Evolutionary conservation across 2,797 vertebrate genomes (phyloP).

Genomic region (Hydrophis major): DNA sequence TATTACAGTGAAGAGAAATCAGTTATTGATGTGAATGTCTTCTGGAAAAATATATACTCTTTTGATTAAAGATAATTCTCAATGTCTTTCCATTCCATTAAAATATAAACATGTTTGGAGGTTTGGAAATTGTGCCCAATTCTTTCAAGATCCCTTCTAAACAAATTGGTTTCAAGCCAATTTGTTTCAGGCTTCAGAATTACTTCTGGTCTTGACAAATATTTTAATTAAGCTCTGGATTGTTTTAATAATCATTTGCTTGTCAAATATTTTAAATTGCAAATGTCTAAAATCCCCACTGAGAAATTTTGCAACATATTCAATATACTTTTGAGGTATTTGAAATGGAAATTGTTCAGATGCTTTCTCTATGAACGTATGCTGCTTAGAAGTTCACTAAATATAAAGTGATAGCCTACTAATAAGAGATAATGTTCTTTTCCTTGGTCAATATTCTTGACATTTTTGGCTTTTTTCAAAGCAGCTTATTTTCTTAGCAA

Average conservation of each 20-base stretch:
- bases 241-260: background rate
- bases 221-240: background rate
- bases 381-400: background rate
- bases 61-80: background rate
- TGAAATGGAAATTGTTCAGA: conserved; percentile 13
- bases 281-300: background rate
- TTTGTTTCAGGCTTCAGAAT: conserved; percentile 1
- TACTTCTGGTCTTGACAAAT: background rate
- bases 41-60: background rate
- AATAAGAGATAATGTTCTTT: background rate
- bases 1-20: background rate
- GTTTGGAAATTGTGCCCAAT: background rate
- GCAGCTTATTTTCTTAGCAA: background rate
- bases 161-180: background rate
- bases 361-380: background rate
- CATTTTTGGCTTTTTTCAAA: background rate
- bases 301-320: background rate
- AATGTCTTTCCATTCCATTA: background rate
- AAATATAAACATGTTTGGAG: background rate
- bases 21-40: background rate
- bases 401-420: background rate
- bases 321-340: background rate
- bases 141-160: conserved; percentile 18
- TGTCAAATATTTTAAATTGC: background rate
- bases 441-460: background rate